These are phyloP conservation scores for human (Homo sapiens) DNA, from an alignment of 2,113 vertebrate genomes.

Conservation along the genomic window GRCh38 chr7:150126501-150127000, in stretches of 20 bases:
- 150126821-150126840: fast-evolving
- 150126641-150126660: no score
- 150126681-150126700: neutral
- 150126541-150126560: neutral
- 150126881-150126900: neutral
- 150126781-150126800: no score
- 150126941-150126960: neutral
- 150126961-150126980: neutral
- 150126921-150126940: neutral
- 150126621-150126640: neutral
- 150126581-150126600: fast-evolving
- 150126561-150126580: fast-evolving
- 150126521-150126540: fast-evolving
- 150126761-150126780: fast-evolving
- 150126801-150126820: fast-evolving
- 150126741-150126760: fast-evolving
- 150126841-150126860: neutral
- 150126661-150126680: fast-evolving
- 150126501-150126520: fast-evolving
- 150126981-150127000: neutral
- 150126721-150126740: neutral
- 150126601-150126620: fast-evolving
- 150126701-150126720: neutral
- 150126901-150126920: neutral
- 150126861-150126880: fast-evolving